Conservation (phyloP, 2,888 invertebrate genomes). For the Notodonta ziczac region DNA sequence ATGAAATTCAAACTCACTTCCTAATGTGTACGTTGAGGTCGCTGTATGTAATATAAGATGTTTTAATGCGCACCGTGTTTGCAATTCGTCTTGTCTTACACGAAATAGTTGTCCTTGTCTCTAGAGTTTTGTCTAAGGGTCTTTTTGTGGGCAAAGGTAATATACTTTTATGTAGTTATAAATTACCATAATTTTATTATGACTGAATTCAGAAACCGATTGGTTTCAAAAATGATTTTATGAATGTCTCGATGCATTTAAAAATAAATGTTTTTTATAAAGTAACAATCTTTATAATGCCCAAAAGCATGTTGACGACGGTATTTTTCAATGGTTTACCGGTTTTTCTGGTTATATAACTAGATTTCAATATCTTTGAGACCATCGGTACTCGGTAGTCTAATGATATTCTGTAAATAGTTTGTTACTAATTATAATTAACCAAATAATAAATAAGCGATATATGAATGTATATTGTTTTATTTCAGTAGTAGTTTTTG, state of each 20-base stretch:
- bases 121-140: conserved; percentile 18
- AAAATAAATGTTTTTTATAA: conserved; percentile 8
- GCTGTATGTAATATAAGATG: conserved; percentile 47
- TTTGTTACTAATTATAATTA: conserved; percentile 61
- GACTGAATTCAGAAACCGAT: conserved; percentile 21
- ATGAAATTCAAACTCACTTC: not conserved
- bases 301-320: conserved; percentile 29
- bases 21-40: conserved; percentile 32
- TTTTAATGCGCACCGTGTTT: conserved; percentile 42
- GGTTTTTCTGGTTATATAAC: conserved; percentile 26
- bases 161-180: conserved; percentile 31
- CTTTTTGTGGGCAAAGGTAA: conserved; percentile 28
- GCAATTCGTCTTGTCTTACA: conserved; percentile 37
- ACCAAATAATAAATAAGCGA: conserved; percentile 77
- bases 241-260: conserved; percentile 27
- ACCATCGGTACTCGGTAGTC: conserved; percentile 51
- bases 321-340: conserved; percentile 28
- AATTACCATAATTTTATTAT: conserved; percentile 22
- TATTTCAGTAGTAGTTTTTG: conserved; percentile 28
- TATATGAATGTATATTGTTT: conserved; percentile 39
- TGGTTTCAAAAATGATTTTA: conserved; percentile 2
- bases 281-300: conserved; percentile 22
- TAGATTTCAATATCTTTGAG: conserved; percentile 40
- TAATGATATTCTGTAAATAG: conserved; percentile 77
- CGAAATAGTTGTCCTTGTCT: conserved; percentile 30